Evolutionary conservation across 2,797 vertebrate genomes (phyloP).

Genomic region (Sardinella longiceps): DNA sequence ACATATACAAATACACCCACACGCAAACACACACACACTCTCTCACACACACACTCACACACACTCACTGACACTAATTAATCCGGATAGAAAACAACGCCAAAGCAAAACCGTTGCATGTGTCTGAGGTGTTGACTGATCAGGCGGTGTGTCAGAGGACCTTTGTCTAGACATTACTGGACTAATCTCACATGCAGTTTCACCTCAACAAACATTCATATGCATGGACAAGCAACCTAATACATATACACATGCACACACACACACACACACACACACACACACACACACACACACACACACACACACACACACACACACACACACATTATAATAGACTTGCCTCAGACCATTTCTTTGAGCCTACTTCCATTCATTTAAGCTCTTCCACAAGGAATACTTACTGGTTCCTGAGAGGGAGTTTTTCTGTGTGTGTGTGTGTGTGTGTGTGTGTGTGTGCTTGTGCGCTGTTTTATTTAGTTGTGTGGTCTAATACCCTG

Average conservation of each 20-base stretch:
- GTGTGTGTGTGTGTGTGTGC: not conserved
- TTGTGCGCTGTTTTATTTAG: not conserved
- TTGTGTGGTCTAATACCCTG: not conserved
- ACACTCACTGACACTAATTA: not conserved
- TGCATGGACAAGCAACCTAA: not conserved
- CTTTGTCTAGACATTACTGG: not conserved
- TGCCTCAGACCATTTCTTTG: not conserved
- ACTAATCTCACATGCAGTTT: not conserved
- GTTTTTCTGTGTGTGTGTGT: not conserved
- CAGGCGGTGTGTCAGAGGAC: not conserved
- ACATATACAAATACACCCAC: not conserved
- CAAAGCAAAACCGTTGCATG: not conserved
- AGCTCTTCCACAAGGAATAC: not conserved
- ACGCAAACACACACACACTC: not conserved
- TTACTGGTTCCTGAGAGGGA: not conserved
- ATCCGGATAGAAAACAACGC: not conserved
- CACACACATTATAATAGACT: not conserved
- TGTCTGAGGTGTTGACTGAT: not conserved
- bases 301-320: not conserved
- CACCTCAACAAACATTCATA: not conserved
- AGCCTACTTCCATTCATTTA: not conserved
- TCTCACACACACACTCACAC: not conserved
- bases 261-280: not conserved
- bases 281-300: not conserved
- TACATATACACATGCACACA: not conserved